Conservation (phyloP, 2,888 invertebrate species). For the Craniophora ligustri region DNA sequence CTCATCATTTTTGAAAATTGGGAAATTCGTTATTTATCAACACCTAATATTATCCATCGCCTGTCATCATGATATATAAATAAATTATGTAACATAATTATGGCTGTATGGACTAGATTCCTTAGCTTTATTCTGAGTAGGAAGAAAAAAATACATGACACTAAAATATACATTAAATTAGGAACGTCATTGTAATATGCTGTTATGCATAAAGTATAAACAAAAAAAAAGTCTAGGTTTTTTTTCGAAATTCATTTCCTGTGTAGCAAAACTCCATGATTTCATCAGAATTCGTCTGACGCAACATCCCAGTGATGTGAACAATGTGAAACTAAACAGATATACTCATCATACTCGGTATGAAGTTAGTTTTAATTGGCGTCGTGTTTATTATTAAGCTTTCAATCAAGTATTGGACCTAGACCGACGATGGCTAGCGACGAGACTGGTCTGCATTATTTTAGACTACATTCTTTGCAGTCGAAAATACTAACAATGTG, state of each 20-base stretch:
- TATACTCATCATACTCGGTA: conserved; percentile 49
- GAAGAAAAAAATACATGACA: too few relatives aligned
- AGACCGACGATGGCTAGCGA: conserved; percentile 26
- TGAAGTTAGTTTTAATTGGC: conserved; percentile 64
- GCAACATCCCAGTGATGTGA: conserved; percentile 27
- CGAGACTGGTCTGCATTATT: conserved; percentile 31
- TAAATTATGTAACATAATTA: too few relatives aligned
- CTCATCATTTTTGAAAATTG: too few relatives aligned
- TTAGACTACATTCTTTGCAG: conserved; percentile 21
- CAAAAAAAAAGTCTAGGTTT: too few relatives aligned
- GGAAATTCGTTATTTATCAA: too few relatives aligned
- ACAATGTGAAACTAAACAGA: conserved; percentile 63
- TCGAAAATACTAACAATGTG: conserved; percentile 10
- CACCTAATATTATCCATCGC: too few relatives aligned
- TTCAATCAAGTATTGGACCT: conserved; percentile 58
- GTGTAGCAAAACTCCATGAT: neutral
- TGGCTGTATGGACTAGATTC: too few relatives aligned
- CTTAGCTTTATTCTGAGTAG: too few relatives aligned
- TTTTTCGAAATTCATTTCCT: conserved; percentile 15
- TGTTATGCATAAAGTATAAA: too few relatives aligned
- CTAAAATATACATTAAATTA: too few relatives aligned
- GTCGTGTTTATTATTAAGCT: conserved; percentile 62
- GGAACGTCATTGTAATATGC: too few relatives aligned
- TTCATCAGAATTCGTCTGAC: conserved; percentile 47
- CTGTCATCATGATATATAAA: too few relatives aligned